Evolutionary conservation across 2,888 invertebrate species (phyloP), one percentile per base, ranked within the genome.

Genomic region (Latheticus oryzae): DNA sequence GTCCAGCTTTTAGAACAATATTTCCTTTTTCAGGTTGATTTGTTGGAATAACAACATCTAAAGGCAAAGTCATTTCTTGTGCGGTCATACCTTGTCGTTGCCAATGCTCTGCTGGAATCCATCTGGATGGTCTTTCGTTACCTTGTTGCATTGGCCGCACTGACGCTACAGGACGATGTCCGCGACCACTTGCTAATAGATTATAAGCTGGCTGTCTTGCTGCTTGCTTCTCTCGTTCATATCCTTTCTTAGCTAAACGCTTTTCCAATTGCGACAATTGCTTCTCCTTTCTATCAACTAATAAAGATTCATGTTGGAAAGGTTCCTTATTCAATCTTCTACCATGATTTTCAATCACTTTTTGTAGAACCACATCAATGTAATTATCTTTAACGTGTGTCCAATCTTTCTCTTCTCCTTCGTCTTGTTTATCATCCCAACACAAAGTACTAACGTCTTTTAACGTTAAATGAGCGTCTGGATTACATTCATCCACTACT

Each of bases 401-500:
- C 67, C 91, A 87, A 76, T 93, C 92, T 75, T 88, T 86, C 5
- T 85, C 82, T 65, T 89, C 90, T 13, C 89, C 85, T 70, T 95
- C 94, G 69, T 94, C 93, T 74, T 91, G 87, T 73, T 93, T 93
- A 75, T 95, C 93, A 72, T 95, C 93, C 80, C 93, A 93, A 70
- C 96, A 91, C 13, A 97, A 81, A 61, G 92, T 93, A 7, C 92
- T 93, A 19, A 93, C 90, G 72, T 94, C 94, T 78, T 93, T 93
- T 79, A 93, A 86, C 1, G 92, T 92, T 17, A 95, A 81, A 76
- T 93, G 93, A 0, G 96, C 95, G 74, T 98, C 96, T 0, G 97
- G 97, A 78, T 97, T 96, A 73, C 97, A 91, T 76, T 99, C 98
- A 80, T 99, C 98, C 0, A 99, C 97, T 2, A 99, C 97, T 8